Base-by-base conservation (phyloP, 2,888 invertebrate genomes). In the Salpingus planirostris region DNA sequence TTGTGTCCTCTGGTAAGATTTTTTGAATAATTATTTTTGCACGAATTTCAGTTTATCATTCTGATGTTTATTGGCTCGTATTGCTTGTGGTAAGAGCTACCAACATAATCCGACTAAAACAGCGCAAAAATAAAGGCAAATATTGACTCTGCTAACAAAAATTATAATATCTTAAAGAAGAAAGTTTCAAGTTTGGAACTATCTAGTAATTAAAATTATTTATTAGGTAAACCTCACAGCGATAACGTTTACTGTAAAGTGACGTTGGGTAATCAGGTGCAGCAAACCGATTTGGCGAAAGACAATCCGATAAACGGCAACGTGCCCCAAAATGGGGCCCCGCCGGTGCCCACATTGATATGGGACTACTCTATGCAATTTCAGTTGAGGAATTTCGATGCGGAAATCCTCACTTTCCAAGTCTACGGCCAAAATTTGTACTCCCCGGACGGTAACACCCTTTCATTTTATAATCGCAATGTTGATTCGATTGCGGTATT, bases 331-430 rank as follows among this genome's bases (percentile, higher is more conserved):
- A 61, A 59, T 38, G 55, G 57, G 12, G 42, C 44, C 11, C 60
- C 61, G 2, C 59, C 53, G 39, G 51, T 56, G 22, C 60, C 63
- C 2, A 50, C 50, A 11, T 75, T 82, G 7, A 66, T 77, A 37
- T 84, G 83, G 82, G 80, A 83, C 57, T 69, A 75, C 31, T 76
- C 78, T 27, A 83, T 83, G 82, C 83, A 83, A 62, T 84, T 84
- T 57, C 73, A 77, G 40, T 70, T 84, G 27, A 73, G 76, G 50
- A 78, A 81, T 56, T 57, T 81, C 2, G 59, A 73, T 25, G 74
- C 78, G 52, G 83, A 83, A 54, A 73, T 77, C 12, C 65, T 84
- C 7, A 77, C 75, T 46, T 72, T 84, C 42, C 74, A 77, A 6
- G 80, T 81, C 13, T 78, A 75, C 49, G 80, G 82, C 52, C 72